Conservation (phyloP, 2,888 invertebrate species). For the Chalcis sispes region DNA sequence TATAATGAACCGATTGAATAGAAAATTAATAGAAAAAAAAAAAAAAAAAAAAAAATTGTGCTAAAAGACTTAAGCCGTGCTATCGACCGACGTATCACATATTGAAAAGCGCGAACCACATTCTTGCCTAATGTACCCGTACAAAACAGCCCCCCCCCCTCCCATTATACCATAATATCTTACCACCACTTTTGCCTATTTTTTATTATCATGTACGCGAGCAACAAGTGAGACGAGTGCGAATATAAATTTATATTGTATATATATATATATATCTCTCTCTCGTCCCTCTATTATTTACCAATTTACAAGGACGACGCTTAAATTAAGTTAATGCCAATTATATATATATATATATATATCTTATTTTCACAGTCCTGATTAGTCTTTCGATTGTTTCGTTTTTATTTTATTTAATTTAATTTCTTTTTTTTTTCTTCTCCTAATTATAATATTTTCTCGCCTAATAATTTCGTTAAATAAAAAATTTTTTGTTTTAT, state of each 20-base stretch:
- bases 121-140: slow-evolving; percentile 55
- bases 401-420: not conserved
- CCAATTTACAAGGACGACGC: slow-evolving; percentile 35
- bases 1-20: no score
- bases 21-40: no score
- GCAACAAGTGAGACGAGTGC: slow-evolving; percentile 48
- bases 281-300: slow-evolving; percentile 7
- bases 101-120: slow-evolving; percentile 69
- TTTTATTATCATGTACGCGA: slow-evolving; percentile 33
- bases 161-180: not conserved
- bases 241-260: slow-evolving; percentile 18
- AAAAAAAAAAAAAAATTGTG: no score
- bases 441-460: slow-evolving; percentile 32
- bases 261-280: slow-evolving; percentile 2
- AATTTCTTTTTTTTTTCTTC: not conserved
- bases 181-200: slow-evolving; percentile 1
- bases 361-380: slow-evolving; percentile 45
- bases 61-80: slow-evolving; percentile 29
- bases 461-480: slow-evolving; percentile 25
- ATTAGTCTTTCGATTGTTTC: slow-evolving; percentile 40
- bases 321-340: slow-evolving; percentile 48
- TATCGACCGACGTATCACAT: slow-evolving; percentile 70
- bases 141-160: slow-evolving; percentile 34
- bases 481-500: slow-evolving; percentile 23
- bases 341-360: no score